These are phyloP conservation scores for Aphidoletes aphidimyza DNA, from an alignment of 2,888 invertebrate species.

Conservation along the genomic window DNA sequence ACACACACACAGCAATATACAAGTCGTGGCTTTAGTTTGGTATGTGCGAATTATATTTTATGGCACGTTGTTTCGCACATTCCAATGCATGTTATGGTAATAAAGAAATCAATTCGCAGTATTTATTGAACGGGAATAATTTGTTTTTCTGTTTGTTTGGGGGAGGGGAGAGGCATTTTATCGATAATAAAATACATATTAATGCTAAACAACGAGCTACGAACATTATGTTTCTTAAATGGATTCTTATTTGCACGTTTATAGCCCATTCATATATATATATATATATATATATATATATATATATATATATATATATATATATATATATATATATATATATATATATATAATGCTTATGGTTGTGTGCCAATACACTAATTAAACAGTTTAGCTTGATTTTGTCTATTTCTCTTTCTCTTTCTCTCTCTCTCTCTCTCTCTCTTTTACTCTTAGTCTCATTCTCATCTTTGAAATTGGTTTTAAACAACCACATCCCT, in stretches of 20 bases:
- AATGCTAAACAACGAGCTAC: not conserved
- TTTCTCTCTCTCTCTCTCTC: not conserved
- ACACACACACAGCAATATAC: too few relatives aligned
- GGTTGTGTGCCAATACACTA: too few relatives aligned
- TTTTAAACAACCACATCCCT: not conserved
- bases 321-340: too few relatives aligned
- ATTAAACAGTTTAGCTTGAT: conserved; percentile 20
- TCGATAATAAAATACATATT: not conserved
- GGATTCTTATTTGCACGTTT: too few relatives aligned
- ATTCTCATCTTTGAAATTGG: not conserved
- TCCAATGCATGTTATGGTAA: conserved; percentile 2
- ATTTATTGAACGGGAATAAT: not conserved
- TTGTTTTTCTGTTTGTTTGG: not conserved
- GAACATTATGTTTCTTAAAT: too few relatives aligned
- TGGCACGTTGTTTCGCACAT: not conserved
- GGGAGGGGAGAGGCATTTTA: too few relatives aligned
- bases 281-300: too few relatives aligned
- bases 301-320: too few relatives aligned
- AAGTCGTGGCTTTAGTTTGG: too few relatives aligned
- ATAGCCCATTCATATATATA: too few relatives aligned
- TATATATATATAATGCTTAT: too few relatives aligned
- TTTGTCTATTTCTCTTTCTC: not conserved
- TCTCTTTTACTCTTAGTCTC: not conserved
- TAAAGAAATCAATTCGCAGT: conserved; percentile 31
- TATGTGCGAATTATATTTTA: not conserved